Evolutionary conservation across 2,888 invertebrate genomes (phyloP).

Genomic region (Sphaerophoria rueppellii): DNA sequence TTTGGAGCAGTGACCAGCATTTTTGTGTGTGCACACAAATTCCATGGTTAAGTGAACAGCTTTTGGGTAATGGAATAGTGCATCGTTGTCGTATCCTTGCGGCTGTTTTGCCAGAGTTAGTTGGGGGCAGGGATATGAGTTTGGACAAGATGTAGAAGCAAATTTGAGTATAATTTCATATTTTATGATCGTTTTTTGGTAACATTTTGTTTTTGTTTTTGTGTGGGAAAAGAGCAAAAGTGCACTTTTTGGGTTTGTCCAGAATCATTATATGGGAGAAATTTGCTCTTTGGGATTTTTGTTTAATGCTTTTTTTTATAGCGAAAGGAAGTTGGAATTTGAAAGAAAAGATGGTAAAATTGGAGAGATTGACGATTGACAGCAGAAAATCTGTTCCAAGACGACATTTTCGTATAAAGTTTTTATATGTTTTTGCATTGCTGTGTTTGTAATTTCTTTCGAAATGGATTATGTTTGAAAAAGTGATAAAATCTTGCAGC

Average conservation of each 20-base stretch:
- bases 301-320: too few species aligned
- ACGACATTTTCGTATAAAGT: too few species aligned
- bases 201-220: neutral
- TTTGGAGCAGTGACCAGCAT: slow-evolving; percentile 23
- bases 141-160: slow-evolving; percentile 8
- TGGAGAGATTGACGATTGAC: too few species aligned
- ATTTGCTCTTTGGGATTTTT: neutral
- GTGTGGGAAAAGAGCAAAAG: neutral
- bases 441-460: too few species aligned
- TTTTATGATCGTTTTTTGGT: slow-evolving; percentile 41
- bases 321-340: too few species aligned
- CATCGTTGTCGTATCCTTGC: slow-evolving; percentile 21
- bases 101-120: neutral
- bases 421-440: too few species aligned
- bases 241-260: neutral
- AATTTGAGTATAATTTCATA: slow-evolving; percentile 45
- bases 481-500: too few species aligned
- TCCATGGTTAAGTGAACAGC: slow-evolving; percentile 65
- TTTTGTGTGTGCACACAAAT: slow-evolving; percentile 53
- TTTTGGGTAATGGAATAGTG: slow-evolving; percentile 64
- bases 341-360: too few species aligned
- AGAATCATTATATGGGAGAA: neutral
- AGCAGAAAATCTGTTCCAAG: too few species aligned
- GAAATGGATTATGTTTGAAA: too few species aligned
- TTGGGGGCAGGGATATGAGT: neutral